Base-by-base conservation (phyloP, 2,113 vertebrate species). In the Clupea harengus region DNA sequence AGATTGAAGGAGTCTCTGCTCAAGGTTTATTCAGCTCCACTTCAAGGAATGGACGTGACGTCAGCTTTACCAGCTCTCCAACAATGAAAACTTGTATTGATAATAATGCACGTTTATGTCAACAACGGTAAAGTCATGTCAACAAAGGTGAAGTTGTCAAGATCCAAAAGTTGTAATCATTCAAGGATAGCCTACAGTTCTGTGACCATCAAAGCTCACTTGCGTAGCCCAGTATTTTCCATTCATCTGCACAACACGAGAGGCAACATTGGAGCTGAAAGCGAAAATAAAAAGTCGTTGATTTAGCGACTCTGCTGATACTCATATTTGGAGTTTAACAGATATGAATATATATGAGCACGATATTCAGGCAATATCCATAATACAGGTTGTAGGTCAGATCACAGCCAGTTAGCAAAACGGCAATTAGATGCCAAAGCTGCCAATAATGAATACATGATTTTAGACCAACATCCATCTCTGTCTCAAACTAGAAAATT, bases 31-130 rank as follows among this genome's bases (percentile, higher is more conserved):
- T 93, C 95, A 90, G 94, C 92, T 92, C 93, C 96, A 91, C 92
- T 93, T 95, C 94, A 89, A 93, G 93, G 94, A 94, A 93, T 92
- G 84, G 87, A 87, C 94, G 95, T 97, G 96, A 97, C 97, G 96
- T 97, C 96, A 97, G 86, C 91, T 15, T 87, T 82, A 91, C 91
- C 88, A 83, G 87, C 93, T 89, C 92, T 90, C 86, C 94, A 89
- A 93, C 95, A 92, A 94, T 92, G 94, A 94, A 90, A 93, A 95
- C 94, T 94, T 94, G 67, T 75, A 75, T 75, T 39, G 67, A 75
- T 75, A 75, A 75, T 39, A 75, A 39, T 75, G 25, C 67, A 75
- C 39, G 39, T 6, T 67, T 67, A 25, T 67, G 11, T 67, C 60
- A 39, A 32, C 3, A 39, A 75, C 39, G 39, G 39, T 32, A 39